These are phyloP conservation scores for Tolmerus cingulatus DNA, from an alignment of 2,888 invertebrate species.

Conservation along the genomic window DNA sequence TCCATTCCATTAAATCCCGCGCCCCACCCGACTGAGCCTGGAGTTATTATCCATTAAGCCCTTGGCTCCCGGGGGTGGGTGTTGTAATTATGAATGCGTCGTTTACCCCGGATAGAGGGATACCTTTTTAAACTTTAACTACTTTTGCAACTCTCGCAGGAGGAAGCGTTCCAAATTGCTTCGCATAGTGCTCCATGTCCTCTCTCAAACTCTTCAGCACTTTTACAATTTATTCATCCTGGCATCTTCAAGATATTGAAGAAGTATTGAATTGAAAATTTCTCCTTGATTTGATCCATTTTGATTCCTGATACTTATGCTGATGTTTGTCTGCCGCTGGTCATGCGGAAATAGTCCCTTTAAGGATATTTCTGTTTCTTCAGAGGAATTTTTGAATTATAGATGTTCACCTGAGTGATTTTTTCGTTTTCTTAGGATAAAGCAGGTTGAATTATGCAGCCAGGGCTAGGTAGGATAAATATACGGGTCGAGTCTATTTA, in stretches of 20 bases:
- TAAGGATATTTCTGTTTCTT: not conserved
- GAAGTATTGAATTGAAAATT: not conserved
- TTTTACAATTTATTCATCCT: not conserved
- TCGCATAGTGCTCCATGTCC: not conserved
- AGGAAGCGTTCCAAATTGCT: not conserved
- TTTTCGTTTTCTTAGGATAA: not conserved
- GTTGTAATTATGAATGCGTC: not conserved
- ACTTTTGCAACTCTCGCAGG: not conserved
- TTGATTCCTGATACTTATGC: not conserved
- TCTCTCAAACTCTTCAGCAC: not conserved
- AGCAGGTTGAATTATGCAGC: not conserved
- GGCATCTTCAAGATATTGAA: not conserved
- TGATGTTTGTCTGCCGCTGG: not conserved
- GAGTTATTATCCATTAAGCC: not conserved
- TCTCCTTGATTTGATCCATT: not conserved
- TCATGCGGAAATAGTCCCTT: not conserved
- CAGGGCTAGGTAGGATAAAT: not conserved
- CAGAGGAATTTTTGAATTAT: not conserved
- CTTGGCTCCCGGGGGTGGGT: not conserved
- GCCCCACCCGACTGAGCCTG: not conserved
- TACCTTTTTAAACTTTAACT: not conserved
- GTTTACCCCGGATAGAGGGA: not conserved
- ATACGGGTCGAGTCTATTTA: not conserved
- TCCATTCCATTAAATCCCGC: not conserved
- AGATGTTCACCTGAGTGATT: not conserved